Evolutionary conservation across 2,888 invertebrate species (phyloP), one percentile per base, ranked within the genome.

Genomic region (Chrysolina haemoptera): DNA sequence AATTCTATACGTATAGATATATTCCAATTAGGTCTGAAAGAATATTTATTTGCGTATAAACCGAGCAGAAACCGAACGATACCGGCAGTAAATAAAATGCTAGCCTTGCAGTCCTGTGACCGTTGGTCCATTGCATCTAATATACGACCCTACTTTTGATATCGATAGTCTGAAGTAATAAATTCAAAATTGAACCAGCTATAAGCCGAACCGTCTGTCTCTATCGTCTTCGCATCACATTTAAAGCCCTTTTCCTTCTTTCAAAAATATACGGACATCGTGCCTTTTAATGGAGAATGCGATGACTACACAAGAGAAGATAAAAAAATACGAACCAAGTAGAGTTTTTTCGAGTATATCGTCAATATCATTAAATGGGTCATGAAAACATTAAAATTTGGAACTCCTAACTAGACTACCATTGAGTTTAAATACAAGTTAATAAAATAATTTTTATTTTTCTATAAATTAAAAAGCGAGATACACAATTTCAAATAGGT

Each of bases 171-270:
- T 76, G 73, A 68, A 78, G 83, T 82, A 78, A 84, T 85, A 85
- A 84, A 84, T 85, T 84, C 82, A 82, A 84, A 84, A 85, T 84
- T 84, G 84, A 84, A 83, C 83, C 79, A 74, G 84, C 83, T 82
- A 82, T 84, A 84, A 84, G 83, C 82, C 82, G 81, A 80, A 80
- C 79, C 80, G 82, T 84, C 83, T 82, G 84, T 84, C 83, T 84
- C 79, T 80, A 82, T 82, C 82, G 82, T 76, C 72, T 78, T 79
- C 72, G 78, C 75, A 71, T 71, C 70, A 71, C 68, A 71, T 73
- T 75, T 48, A 62, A 68, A 68, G 68, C 71, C 70, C 62, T 64
- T 70, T 73, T 68, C 63, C 70, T 73, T 63, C 68, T 62, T 55
- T 62, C 48, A 43, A 76, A 65, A 71, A 76, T 67, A 67, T 70